Percentiles rank a stretch among this genome's conserved stretches.
These are phyloP conservation scores for Acheta domesticus DNA, from an alignment of 2,888 invertebrate species.

Conservation along the genomic window DNA sequence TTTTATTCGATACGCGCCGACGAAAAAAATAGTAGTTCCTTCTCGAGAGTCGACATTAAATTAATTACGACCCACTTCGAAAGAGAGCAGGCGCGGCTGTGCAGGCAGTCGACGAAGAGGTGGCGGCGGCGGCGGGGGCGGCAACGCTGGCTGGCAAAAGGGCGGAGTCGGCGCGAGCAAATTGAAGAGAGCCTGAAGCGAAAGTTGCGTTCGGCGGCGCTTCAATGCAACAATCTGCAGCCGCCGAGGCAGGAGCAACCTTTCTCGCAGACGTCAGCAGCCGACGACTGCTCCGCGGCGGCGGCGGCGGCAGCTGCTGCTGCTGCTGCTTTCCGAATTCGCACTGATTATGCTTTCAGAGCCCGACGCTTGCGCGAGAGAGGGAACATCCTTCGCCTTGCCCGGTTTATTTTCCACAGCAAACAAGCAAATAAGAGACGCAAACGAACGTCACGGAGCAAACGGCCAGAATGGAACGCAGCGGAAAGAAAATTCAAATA, in stretches of 20 bases:
- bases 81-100: too few species aligned
- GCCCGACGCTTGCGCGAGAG: not conserved
- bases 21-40: too few species aligned
- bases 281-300: not conserved
- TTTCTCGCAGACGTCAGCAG: slow-evolving; percentile 1
- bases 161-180: too few species aligned
- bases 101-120: too few species aligned
- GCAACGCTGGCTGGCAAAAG: too few species aligned
- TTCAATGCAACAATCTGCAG: too few species aligned
- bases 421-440: slow-evolving; percentile 18
- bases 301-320: not conserved
- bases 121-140: too few species aligned
- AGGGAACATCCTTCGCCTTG: slow-evolving; percentile 1
- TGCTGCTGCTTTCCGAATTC: slow-evolving; percentile 3
- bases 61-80: too few species aligned
- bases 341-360: slow-evolving; percentile 11
- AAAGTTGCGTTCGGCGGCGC: too few species aligned
- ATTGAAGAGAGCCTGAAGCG: too few species aligned
- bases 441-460: not conserved
- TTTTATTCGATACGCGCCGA: too few species aligned
- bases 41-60: too few species aligned
- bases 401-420: not conserved
- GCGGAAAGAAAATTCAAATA: slow-evolving; percentile 18
- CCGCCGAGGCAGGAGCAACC: not conserved
- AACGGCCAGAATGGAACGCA: slow-evolving; percentile 4